Evolutionary conservation across 64 coral and sea anemone species (phyloP).

Genomic region (Stichodactyla helianthus): DNA sequence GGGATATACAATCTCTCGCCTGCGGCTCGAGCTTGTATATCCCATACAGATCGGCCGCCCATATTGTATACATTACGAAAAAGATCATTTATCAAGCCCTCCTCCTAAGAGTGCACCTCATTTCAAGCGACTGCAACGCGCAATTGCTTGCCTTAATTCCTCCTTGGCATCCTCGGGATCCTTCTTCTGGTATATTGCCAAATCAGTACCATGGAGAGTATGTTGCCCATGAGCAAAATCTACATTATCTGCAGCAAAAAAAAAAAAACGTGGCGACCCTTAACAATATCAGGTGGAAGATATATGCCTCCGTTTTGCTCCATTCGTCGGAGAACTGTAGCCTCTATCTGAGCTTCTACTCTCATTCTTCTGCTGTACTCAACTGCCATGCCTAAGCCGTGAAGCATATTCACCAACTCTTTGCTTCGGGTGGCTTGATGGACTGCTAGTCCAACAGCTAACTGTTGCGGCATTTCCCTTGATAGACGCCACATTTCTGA

Average conservation of each 20-base stretch:
- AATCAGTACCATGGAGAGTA: slow-evolving; percentile 39
- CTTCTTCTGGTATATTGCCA: slow-evolving; percentile 44
- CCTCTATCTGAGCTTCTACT: slow-evolving; percentile 43
- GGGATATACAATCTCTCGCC: too few species aligned
- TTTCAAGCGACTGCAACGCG: background rate
- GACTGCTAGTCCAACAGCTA: slow-evolving; percentile 51
- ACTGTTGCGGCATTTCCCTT: slow-evolving; percentile 30
- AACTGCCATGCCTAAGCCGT: slow-evolving; percentile 48
- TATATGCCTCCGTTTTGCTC: slow-evolving; percentile 45
- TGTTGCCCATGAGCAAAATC: slow-evolving; percentile 43
- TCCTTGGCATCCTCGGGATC: background rate
- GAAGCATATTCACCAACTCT: slow-evolving; percentile 41
- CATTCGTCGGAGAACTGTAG: slow-evolving; percentile 30
- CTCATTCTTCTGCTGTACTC: slow-evolving; percentile 55
- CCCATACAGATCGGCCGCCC: too few species aligned
- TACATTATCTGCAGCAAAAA: slow-evolving; percentile 60
- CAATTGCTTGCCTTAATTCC: background rate
- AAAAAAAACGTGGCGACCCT: slow-evolving; percentile 31
- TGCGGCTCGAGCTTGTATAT: too few species aligned
- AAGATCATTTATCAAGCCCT: background rate
- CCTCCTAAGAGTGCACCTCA: background rate
- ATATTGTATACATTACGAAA: too few species aligned
- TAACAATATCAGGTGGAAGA: slow-evolving; percentile 43
- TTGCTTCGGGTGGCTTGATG: slow-evolving; percentile 55
- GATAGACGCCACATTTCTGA: background rate